Percentiles rank a stretch among this genome's conserved stretches.
These are phyloP conservation scores for Platycnemis pennipes DNA, from an alignment of 2,888 invertebrate genomes.

Conservation along the genomic window DNA sequence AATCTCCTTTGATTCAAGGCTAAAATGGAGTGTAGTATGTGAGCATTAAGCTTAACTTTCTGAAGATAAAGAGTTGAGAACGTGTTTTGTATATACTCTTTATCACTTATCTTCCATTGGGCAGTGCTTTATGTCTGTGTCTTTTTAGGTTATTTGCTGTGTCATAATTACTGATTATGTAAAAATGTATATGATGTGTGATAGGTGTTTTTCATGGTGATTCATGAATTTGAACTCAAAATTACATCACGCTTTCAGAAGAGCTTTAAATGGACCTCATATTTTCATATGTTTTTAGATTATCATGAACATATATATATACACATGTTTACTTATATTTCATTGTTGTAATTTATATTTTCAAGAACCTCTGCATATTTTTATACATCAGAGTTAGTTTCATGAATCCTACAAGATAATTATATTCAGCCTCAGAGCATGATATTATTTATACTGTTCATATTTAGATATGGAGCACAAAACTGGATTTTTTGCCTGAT, in stretches of 20 bases:
- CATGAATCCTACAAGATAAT: not conserved
- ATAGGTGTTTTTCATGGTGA: not conserved
- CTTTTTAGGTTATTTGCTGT: not conserved
- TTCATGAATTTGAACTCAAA: not conserved
- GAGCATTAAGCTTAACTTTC: not conserved
- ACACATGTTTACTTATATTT: not conserved
- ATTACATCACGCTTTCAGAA: not conserved
- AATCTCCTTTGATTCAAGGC: not conserved
- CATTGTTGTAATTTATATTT: not conserved
- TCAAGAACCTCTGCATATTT: not conserved
- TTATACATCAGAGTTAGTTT: not conserved
- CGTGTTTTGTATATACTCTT: not conserved
- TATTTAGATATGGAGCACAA: not conserved
- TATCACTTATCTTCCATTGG: not conserved
- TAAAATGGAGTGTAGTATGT: not conserved
- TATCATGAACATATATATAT: not conserved
- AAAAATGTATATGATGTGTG: not conserved
- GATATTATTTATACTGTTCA: not conserved
- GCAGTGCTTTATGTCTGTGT: not conserved
- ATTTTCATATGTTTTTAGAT: constrained; percentile 5
- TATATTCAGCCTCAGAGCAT: not conserved
- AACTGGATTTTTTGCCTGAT: not conserved
- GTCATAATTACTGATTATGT: not conserved
- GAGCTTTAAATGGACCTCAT: not conserved
- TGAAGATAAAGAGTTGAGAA: not conserved